Conservation (phyloP, 2,113 vertebrate genomes). For the Rattus rattus region DNA sequence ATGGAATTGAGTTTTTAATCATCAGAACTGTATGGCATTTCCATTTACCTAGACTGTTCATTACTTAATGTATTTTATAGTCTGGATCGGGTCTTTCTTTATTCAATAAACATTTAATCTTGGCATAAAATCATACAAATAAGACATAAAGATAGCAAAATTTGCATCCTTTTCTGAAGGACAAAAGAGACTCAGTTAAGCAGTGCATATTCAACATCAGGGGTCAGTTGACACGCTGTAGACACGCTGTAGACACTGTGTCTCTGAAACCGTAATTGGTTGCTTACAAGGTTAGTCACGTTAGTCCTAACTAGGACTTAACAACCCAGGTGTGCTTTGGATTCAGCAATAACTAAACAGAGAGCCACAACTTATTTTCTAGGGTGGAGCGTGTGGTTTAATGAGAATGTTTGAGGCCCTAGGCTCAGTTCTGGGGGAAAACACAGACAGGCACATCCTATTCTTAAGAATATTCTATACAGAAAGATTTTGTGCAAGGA, state of each 20-base stretch:
- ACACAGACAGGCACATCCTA: not conserved
- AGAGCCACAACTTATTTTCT: conserved; percentile 28
- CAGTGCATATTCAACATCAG: not conserved
- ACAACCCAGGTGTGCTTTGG: not conserved
- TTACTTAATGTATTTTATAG: conserved; percentile 22
- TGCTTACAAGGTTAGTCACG: conserved; percentile 38
- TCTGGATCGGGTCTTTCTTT: conserved; percentile 8
- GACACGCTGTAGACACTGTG: not conserved
- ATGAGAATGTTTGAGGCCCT: not conserved
- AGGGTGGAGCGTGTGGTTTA: not conserved
- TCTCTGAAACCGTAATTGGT: conserved; percentile 28
- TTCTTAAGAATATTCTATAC: conserved; percentile 8
- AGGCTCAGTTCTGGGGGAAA: not conserved
- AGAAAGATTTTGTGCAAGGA: conserved; percentile 27
- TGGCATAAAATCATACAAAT: not conserved
- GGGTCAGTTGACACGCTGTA: not conserved
- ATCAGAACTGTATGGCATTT: not conserved
- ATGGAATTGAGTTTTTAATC: conserved; percentile 13
- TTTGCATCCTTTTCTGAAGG: conserved; percentile 19
- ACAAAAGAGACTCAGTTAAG: not conserved
- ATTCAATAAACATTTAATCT: conserved; percentile 34
- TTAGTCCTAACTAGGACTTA: not conserved
- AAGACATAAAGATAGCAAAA: conserved; percentile 53
- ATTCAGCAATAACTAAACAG: conserved; percentile 44
- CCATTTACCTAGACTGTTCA: not conserved